A percentile compares a stretch with the other conserved stretches of the same genome.
Conservation (phyloP, 2,797 vertebrate species). For the Helarctos malayanus region DNA sequence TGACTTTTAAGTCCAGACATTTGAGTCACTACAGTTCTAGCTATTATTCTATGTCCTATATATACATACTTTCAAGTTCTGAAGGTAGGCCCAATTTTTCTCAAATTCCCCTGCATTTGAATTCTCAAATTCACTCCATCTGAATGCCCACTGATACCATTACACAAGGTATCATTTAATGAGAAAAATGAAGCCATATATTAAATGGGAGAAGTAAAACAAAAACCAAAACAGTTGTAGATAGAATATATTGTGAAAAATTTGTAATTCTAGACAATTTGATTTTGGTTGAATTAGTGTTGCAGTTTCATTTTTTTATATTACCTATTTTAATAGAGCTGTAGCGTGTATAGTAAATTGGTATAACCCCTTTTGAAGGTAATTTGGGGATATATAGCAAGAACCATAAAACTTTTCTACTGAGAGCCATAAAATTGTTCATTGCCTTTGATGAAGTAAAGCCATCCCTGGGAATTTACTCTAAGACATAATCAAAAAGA, state of each 20-base stretch:
- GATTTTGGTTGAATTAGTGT: neutral
- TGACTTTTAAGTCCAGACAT: neutral
- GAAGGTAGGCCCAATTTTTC: neutral
- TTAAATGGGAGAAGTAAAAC: neutral
- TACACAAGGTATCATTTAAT: neutral
- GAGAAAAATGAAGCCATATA: neutral
- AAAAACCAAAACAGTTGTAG: neutral
- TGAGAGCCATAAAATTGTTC: neutral
- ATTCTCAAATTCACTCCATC: neutral
- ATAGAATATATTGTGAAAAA: neutral
- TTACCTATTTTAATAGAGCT: neutral
- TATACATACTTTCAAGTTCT: neutral
- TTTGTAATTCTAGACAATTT: neutral
- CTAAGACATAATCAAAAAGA: neutral
- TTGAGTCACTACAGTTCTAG: neutral
- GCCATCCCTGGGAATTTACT: neutral
- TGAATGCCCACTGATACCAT: neutral
- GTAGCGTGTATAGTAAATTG: neutral
- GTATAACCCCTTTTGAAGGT: neutral
- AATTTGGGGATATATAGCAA: neutral
- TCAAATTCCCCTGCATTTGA: neutral
- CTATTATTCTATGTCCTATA: neutral
- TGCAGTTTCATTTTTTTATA: neutral
- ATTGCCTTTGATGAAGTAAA: constrained; percentile 10
- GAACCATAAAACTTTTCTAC: neutral